These are phyloP conservation scores for Nomada hirtipes DNA, from an alignment of 2,888 invertebrate genomes.

Conservation along the genomic window DNA sequence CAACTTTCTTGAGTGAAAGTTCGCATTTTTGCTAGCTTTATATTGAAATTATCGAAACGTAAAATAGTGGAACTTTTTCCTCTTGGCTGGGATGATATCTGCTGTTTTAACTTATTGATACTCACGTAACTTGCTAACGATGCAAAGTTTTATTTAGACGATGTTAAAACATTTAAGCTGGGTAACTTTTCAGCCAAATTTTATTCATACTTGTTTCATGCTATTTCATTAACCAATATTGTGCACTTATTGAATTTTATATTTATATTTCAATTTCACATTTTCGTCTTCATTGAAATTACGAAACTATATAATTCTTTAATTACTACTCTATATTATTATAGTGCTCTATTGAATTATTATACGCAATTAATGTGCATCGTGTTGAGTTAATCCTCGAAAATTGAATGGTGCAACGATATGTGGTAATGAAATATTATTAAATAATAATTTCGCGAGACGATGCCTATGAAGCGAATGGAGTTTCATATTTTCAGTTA, in stretches of 20 bases:
- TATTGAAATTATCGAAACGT: not conserved
- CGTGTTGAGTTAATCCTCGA: too few species aligned
- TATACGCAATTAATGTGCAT: too few species aligned
- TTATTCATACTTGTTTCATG: not conserved
- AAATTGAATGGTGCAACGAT: too few species aligned
- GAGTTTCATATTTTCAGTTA: not conserved
- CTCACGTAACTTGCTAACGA: slow-evolving; percentile 6
- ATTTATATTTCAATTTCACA: too few species aligned
- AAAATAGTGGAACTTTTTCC: not conserved
- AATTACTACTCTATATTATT: too few species aligned
- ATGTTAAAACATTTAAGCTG: not conserved
- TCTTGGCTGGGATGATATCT: too few species aligned
- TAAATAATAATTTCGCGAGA: not conserved
- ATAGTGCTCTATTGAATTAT: too few species aligned
- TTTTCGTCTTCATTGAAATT: too few species aligned
- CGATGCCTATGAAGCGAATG: not conserved
- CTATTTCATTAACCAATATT: not conserved
- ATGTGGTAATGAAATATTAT: slow-evolving; percentile 1
- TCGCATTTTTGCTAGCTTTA: not conserved
- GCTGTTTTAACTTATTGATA: not conserved
- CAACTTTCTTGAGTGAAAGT: slow-evolving; percentile 13
- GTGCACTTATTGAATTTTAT: too few species aligned
- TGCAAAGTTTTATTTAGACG: not conserved
- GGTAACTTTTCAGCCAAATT: not conserved
- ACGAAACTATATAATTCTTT: too few species aligned